Evolutionary conservation across 2,113 vertebrate species (phyloP).

Genomic region (Sporophila hypoxantha): DNA sequence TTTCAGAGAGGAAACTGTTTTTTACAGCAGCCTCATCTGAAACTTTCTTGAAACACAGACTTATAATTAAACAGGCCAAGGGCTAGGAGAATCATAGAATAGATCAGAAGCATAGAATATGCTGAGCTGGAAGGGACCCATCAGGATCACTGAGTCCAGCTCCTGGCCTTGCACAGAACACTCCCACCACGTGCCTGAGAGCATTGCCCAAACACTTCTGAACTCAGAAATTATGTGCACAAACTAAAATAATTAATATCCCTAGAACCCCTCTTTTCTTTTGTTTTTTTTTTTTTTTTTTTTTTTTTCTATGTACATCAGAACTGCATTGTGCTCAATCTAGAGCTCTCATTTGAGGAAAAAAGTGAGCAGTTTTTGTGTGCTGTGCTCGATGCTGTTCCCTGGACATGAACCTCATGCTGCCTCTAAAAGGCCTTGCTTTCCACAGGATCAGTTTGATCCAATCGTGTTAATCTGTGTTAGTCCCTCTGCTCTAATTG

Average conservation of each 20-base stretch:
- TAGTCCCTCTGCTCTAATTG: background rate
- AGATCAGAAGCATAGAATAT: background rate
- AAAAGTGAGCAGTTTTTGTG: background rate
- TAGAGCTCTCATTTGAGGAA: background rate
- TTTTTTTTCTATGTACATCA: background rate
- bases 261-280: background rate
- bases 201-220: background rate
- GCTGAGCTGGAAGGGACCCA: background rate
- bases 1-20: background rate
- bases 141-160: background rate
- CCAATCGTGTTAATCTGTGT: slow-evolving; percentile 1
- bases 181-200: background rate
- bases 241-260: background rate
- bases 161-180: background rate
- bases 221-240: background rate
- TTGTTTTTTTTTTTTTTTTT: background rate
- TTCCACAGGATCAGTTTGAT: background rate
- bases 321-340: background rate
- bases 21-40: background rate
- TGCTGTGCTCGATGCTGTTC: rapidly evolving
- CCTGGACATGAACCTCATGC: rapidly evolving
- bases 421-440: background rate
- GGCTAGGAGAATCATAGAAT: background rate
- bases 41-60: background rate
- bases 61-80: background rate